These are phyloP conservation scores for Drosophila simulans DNA, from an alignment of 1,140 invertebrate species.

Conservation along the genomic window DNA sequence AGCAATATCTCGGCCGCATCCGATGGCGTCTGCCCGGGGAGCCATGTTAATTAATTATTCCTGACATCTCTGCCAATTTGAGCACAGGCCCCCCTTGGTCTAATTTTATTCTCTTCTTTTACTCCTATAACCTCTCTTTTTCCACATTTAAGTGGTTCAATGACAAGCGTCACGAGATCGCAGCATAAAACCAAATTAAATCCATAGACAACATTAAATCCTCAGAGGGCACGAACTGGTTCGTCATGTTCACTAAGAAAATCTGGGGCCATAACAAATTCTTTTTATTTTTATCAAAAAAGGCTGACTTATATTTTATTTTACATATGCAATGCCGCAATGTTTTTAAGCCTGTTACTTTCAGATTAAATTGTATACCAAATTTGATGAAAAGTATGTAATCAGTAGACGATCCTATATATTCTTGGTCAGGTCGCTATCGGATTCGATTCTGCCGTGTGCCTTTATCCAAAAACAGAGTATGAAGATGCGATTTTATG, in stretches of 20 bases:
- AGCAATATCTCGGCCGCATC: slow-evolving; percentile 2
- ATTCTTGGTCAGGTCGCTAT: too few relatives aligned
- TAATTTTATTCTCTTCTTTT: slow-evolving; percentile 6
- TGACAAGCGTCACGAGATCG: slow-evolving; percentile 79
- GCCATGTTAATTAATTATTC: slow-evolving; percentile 78
- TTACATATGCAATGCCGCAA: too few relatives aligned
- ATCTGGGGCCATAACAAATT: neutral
- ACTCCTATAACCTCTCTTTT: neutral
- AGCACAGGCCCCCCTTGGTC: neutral
- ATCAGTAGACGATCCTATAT: too few relatives aligned
- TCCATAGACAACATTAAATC: slow-evolving; percentile 29
- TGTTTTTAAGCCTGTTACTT: too few relatives aligned
- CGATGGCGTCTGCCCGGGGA: slow-evolving; percentile 49
- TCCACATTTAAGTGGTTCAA: slow-evolving; percentile 24
- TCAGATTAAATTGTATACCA: too few relatives aligned
- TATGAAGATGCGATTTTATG: too few relatives aligned
- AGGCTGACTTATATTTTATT: too few relatives aligned
- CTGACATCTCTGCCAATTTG: slow-evolving; percentile 39
- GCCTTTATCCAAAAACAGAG: too few relatives aligned
- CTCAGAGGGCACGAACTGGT: slow-evolving; percentile 25
- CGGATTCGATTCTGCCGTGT: too few relatives aligned
- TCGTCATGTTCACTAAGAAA: slow-evolving; percentile 5
- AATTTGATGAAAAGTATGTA: too few relatives aligned
- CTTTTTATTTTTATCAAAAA: too few relatives aligned
- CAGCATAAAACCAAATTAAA: slow-evolving; percentile 73